Percentiles rank a stretch among this genome's conserved stretches.
Conservation (phyloP, 2,888 invertebrate genomes). For the Hanleya hanleyi region DNA sequence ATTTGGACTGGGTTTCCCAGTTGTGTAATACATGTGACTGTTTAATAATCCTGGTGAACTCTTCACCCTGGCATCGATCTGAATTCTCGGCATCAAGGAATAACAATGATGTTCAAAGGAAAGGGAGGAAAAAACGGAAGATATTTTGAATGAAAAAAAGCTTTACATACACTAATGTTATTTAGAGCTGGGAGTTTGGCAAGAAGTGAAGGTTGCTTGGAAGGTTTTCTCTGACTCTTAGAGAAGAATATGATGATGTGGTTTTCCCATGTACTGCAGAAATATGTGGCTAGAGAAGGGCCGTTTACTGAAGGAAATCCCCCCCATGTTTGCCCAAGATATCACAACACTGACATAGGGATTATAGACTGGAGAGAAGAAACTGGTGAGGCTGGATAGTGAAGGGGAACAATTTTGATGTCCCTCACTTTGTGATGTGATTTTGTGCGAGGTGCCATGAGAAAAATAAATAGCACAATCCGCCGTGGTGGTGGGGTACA, state of each 20-base stretch:
- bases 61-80: too few species aligned
- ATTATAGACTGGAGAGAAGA: neutral
- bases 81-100: too few species aligned
- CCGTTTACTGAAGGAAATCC: neutral
- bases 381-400: neutral
- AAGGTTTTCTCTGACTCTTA: neutral
- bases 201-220: neutral
- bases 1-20: too few species aligned
- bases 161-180: slow-evolving; percentile 9
- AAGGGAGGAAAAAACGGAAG: neutral
- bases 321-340: neutral
- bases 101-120: neutral
- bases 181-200: neutral
- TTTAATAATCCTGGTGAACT: too few species aligned
- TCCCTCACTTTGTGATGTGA: slow-evolving; percentile 7
- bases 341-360: slow-evolving; percentile 4
- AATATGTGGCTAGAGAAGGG: slow-evolving; percentile 1
- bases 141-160: neutral
- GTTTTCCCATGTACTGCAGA: neutral
- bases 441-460: slow-evolving; percentile 4
- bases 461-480: neutral
- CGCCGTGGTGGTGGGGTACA: too few species aligned
- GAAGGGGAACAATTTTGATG: slow-evolving; percentile 10
- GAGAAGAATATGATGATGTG: neutral
- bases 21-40: too few species aligned